Base-by-base conservation (phyloP, 2,797 vertebrate genomes). In the Allobates femoralis region DNA sequence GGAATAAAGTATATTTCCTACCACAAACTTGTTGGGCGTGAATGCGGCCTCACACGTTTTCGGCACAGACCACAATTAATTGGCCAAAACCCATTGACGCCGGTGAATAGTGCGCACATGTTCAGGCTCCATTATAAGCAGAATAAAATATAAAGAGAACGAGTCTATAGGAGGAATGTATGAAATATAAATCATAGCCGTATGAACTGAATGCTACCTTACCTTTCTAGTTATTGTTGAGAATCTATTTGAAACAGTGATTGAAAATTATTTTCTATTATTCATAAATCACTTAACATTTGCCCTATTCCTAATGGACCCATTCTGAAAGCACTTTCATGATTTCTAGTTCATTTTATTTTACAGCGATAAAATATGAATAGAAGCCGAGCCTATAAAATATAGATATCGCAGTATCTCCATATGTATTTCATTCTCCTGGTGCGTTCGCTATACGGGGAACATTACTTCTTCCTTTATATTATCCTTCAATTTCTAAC, bases 271-370 rank as follows among this genome's bases (percentile, higher is more conserved):
- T 83, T 87, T 87, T 87, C 80, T 67, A 87, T 87, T 87, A 87
- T 87, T 87, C 80, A 87, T 83, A 78, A 87, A 83, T 87, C 85
- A 86, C 85, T 87, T 87, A 83, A 83, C 81, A 87, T 87, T 87
- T 83, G 74, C 73, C 86, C 86, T 79, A 41, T 64, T 87, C 51
- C 80, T 87, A 83, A 78, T 71, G 51, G 71, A 67, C 74, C 66
- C 28, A n/a, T 75, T 82, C 60, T 78, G 28, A 83, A 83, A 81
- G 75, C 74, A 51, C 66, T 83, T 78, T 71, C 46, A 46, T 32
- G 74, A 69, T 83, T 67, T 58, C 51, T 78, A 30, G n/a, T 78
- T 73, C 62, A 78, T 87, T 78, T 77, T 83, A 83, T 83, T 85
- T 74, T 85, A 50, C 55, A 60, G 77, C 41, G 50, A 79, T 80